Conservation (phyloP, 2,113 vertebrate genomes). For the Lepus europaeus region DNA sequence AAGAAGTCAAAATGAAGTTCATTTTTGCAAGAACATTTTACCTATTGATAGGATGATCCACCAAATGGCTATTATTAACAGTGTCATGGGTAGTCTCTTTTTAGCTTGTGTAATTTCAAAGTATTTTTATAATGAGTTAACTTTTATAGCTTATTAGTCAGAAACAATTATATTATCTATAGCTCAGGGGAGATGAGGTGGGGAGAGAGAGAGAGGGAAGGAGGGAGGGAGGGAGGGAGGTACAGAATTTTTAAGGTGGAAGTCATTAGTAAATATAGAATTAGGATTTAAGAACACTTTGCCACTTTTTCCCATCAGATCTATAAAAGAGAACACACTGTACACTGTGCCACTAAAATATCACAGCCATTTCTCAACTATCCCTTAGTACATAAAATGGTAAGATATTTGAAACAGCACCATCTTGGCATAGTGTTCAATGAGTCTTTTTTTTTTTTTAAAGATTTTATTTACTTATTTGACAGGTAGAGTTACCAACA, state of each 20-base stretch:
- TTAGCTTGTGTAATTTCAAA: constrained; percentile 32
- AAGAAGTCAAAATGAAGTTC: not conserved
- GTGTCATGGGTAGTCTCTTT: not conserved
- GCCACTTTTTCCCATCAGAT: not conserved
- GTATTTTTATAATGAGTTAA: constrained; percentile 29
- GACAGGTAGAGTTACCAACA: too few species aligned
- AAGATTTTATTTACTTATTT: too few species aligned
- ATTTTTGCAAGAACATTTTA: not conserved
- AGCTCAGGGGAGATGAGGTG: not conserved
- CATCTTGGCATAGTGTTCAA: not conserved
- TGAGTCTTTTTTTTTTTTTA: too few species aligned
- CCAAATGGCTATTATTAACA: constrained; percentile 32
- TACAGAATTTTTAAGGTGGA: not conserved
- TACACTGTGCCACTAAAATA: not conserved
- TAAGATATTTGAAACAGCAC: not conserved
- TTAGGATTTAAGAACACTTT: constrained; percentile 14
- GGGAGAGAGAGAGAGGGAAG: not conserved
- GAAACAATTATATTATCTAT: not conserved
- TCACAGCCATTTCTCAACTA: not conserved
- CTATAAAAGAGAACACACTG: not conserved
- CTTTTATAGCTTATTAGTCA: not conserved
- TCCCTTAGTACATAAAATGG: not conserved
- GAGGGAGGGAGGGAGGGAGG: not conserved
- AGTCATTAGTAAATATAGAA: not conserved
- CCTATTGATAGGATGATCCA: fast-evolving